Evolutionary conservation across 2,113 vertebrate species (phyloP).

Genomic region (Pithys albifrons): DNA sequence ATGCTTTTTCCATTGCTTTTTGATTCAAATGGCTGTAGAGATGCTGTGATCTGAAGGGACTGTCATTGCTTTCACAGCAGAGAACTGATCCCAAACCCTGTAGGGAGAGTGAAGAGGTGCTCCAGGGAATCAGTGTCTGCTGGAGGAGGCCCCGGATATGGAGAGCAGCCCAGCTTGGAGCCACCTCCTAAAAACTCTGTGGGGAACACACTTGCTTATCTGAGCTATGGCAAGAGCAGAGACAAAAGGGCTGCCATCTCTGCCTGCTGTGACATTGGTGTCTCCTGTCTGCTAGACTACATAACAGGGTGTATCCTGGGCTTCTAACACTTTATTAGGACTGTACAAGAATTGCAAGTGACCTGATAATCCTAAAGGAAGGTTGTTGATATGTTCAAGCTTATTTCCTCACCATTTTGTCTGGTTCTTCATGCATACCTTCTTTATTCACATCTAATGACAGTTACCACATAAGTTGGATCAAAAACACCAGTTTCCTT

Average conservation of each 20-base stretch:
- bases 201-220: not conserved
- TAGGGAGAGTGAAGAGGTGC: not conserved
- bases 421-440: not conserved
- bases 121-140: not conserved
- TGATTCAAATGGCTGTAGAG: not conserved
- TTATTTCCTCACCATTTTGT: not conserved
- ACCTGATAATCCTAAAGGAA: not conserved
- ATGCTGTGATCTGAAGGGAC: not conserved
- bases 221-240: not conserved
- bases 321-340: not conserved
- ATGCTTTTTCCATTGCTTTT: not conserved
- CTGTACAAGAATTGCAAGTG: not conserved
- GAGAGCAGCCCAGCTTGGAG: not conserved
- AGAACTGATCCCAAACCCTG: not conserved
- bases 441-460: not conserved
- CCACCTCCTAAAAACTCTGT: not conserved
- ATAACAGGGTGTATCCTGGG: not conserved
- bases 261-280: not conserved
- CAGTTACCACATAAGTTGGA: not conserved
- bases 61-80: not conserved
- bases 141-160: not conserved
- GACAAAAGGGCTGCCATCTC: not conserved
- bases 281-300: not conserved
- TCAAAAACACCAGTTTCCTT: not conserved
- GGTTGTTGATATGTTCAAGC: not conserved